Conservation (phyloP, 2,888 invertebrate genomes). For the Diaprepes abbreviatus region DNA sequence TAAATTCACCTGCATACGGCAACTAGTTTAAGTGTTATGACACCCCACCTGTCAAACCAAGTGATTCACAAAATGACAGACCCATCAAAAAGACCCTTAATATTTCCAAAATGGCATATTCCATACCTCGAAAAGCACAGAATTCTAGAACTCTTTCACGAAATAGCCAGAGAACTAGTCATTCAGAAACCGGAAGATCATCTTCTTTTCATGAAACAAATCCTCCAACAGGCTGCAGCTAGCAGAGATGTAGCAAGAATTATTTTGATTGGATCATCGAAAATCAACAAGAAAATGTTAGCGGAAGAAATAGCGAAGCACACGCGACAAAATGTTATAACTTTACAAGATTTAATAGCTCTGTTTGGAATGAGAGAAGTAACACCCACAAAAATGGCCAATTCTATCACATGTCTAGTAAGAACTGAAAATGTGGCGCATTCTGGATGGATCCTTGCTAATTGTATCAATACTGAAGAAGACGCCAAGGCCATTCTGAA, state of each 20-base stretch:
- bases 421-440: conserved; percentile 57
- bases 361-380: conserved; percentile 13
- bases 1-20: no score
- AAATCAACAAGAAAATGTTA: conserved; percentile 63
- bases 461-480: conserved; percentile 67
- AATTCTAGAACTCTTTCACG: conserved; percentile 76
- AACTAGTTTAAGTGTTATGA: no score
- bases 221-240: conserved; percentile 68
- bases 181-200: conserved; percentile 75
- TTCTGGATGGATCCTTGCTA: conserved; percentile 61
- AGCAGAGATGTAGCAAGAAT: conserved; percentile 70
- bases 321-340: conserved; percentile 61
- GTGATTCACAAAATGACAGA: conserved; percentile 63
- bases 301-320: conserved; percentile 59
- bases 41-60: no score
- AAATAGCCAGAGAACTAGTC: conserved; percentile 73
- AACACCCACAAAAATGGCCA: conserved; percentile 57
- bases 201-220: conserved; percentile 74
- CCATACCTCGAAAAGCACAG: conserved; percentile 77
- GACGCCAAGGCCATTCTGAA: conserved; percentile 68
- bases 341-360: conserved; percentile 29
- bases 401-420: conserved; percentile 61
- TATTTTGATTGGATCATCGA: conserved; percentile 72
- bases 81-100: conserved; percentile 62
- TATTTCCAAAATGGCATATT: conserved; percentile 69